Base-by-base conservation (phyloP, 2,113 vertebrate genomes). In the Macaca mulatta region DNA sequence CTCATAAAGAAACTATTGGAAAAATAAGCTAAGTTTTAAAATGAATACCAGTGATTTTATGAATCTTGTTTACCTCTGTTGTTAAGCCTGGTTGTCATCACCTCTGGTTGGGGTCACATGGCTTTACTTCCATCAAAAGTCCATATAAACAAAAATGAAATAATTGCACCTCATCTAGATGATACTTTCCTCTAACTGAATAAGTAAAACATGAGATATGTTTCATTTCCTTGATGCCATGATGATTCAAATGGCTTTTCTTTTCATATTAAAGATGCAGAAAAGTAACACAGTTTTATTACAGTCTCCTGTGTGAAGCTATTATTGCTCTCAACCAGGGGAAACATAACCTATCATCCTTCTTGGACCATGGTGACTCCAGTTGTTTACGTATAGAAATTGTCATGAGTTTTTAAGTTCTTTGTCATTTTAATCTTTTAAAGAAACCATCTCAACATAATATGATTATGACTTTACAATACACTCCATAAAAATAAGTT, bases 1-100 rank as follows among this genome's bases (percentile, higher is more conserved):
- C 67, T 97, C 61, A 2, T 32, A 52, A 94, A 97, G 59, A 94
- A 97, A 94, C 94, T 97, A 96, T 92, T 98, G 96, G 93, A 13
- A 97, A 98, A 95, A 97, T 87, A 97, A 40, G 32, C 72, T 61
- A 72, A 1, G 45, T 25, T 95, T 98, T 67, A 86, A 91, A 97
- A 94, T 5, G 40, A 48, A 45, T 79, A 5, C 40, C 95, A 78
- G 77, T 83, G 89, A 92, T 89, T 89, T 92, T 67, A 22, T 22
- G 57, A 32, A 85, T 45, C 2, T 89, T 91, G 30, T 74, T 35
- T 52, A 40, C 83, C 40, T n/a, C 52, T 75, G 38, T 96, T 96
- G 61, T 84, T 95, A 72, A 82, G 74, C 82, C 87, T 45, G 1
- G 1, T 72, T 61, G 6, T 87, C 32, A 6, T 70, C 89, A 74